Percentiles rank a stretch among this genome's conserved stretches.
Conservation (phyloP, 2,797 vertebrate genomes). For the Myiotriccus ornatus region DNA sequence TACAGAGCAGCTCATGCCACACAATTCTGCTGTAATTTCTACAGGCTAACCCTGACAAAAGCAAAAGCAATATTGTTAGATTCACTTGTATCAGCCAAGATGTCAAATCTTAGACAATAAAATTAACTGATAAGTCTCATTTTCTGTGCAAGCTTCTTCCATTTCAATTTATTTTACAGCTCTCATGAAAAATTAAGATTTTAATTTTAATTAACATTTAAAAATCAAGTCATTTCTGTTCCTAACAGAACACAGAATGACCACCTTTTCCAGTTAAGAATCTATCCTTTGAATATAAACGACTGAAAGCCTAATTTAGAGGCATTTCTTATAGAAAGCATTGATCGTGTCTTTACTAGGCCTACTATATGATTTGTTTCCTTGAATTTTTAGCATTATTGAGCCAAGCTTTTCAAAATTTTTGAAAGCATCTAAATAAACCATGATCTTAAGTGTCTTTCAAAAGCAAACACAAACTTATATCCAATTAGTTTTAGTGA, state of each 20-base stretch:
- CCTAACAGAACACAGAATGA: neutral
- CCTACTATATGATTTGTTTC: neutral
- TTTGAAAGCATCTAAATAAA: neutral
- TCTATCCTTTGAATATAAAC: neutral
- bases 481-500: neutral
- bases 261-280: neutral
- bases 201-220: constrained; percentile 29
- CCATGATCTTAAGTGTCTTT: neutral
- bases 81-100: neutral
- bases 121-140: constrained; percentile 6
- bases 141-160: neutral
- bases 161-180: constrained; percentile 15
- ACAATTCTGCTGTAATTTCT: neutral
- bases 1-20: neutral
- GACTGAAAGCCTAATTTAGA: neutral
- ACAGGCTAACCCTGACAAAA: neutral
- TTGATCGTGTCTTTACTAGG: neutral
- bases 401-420: neutral
- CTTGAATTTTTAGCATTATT: neutral
- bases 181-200: constrained; percentile 22
- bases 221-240: neutral
- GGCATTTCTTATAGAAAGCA: neutral
- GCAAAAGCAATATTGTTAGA: neutral
- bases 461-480: neutral
- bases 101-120: constrained; percentile 20